Conservation (phyloP, 2,888 invertebrate species). For the Volucella inanis region DNA sequence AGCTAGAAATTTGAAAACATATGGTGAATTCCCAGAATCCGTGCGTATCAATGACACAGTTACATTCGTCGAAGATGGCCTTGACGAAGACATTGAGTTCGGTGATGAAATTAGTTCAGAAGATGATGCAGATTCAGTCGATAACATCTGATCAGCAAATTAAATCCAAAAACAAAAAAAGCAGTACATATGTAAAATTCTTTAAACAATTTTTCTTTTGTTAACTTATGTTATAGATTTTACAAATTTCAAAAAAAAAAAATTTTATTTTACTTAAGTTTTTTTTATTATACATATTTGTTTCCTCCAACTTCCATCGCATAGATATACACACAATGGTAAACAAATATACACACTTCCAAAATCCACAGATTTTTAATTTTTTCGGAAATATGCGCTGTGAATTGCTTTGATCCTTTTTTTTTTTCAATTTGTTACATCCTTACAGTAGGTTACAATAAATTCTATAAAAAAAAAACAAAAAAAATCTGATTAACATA, state of each 20-base stretch:
- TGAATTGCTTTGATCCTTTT: constrained; percentile 59
- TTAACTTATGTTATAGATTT: constrained; percentile 52
- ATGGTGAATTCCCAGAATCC: constrained; percentile 99
- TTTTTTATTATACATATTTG: constrained; percentile 26
- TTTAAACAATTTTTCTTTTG: constrained; percentile 53
- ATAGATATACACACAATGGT: constrained; percentile 17
- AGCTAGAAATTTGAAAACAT: constrained; percentile 98
- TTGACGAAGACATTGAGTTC: constrained; percentile 98
- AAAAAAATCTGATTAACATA: constrained; percentile 47
- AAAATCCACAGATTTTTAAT: constrained; percentile 30
- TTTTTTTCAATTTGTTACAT: constrained; percentile 45
- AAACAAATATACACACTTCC: neutral
- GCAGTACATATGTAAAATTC: constrained; percentile 31
- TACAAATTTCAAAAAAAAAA: constrained; percentile 42
- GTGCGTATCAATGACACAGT: constrained; percentile 98
- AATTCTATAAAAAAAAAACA: constrained; percentile 43
- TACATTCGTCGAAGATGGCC: constrained; percentile 96
- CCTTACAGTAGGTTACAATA: constrained; percentile 51
- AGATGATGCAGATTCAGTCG: constrained; percentile 91
- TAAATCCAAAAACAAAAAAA: constrained; percentile 41
- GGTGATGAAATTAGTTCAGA: constrained; percentile 97
- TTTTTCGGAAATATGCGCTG: constrained; percentile 71
- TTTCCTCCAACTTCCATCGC: constrained; percentile 21
- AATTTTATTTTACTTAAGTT: constrained; percentile 37
- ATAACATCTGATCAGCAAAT: constrained; percentile 85